Conservation (phyloP, 2,888 invertebrate genomes). For the Thereva unica region DNA sequence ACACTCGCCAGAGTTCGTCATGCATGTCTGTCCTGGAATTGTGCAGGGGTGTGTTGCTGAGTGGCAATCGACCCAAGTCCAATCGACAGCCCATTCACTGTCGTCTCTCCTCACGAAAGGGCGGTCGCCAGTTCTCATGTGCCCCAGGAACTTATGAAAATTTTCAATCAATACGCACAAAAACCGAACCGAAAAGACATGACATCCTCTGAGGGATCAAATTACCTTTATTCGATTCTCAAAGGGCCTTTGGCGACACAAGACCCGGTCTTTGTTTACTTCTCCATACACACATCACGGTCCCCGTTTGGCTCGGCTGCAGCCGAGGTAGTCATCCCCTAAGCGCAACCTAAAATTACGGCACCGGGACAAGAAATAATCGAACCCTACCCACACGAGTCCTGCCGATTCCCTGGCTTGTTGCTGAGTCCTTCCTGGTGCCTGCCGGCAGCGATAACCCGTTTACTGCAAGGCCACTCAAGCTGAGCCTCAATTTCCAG, state of each 20-base stretch:
- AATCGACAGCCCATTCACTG: no score
- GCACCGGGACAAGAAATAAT: constrained; percentile 6
- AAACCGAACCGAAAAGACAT: not conserved
- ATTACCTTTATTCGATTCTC: constrained; percentile 12
- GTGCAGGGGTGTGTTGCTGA: no score
- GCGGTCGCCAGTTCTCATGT: no score
- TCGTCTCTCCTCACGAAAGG: no score
- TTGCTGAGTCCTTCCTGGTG: not conserved
- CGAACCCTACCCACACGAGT: constrained; percentile 22
- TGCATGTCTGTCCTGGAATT: no score
- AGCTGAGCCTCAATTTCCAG: no score
- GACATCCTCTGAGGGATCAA: constrained; percentile 15
- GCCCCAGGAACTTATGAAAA: constrained; percentile 5
- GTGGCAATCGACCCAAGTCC: no score
- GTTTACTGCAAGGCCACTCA: no score
- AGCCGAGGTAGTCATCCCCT: not conserved
- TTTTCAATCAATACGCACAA: not conserved
- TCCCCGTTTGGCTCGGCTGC: not conserved
- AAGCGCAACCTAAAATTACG: not conserved
- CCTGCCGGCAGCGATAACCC: not conserved
- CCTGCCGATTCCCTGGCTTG: not conserved
- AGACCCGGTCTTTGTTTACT: not conserved
- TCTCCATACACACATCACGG: not conserved
- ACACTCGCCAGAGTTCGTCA: no score
- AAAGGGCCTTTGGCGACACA: constrained; percentile 6